Conservation (phyloP, 2,113 vertebrate species). For the Hassar affinis region DNA sequence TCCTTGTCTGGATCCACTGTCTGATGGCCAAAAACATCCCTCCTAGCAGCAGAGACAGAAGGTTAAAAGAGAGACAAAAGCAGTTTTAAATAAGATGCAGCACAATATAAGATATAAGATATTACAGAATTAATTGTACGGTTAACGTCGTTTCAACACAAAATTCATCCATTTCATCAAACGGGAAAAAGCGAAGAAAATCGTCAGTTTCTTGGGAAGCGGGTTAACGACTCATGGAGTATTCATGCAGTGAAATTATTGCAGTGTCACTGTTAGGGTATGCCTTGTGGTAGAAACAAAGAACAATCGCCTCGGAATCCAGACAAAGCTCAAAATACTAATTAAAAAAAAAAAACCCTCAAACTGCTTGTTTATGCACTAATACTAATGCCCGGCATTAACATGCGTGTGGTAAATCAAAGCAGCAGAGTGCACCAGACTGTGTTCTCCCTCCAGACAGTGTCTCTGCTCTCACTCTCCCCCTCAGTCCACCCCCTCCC, state of each 20-base stretch:
- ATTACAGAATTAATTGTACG: neutral
- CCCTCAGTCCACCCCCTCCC: slow-evolving; percentile 20
- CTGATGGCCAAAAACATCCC: slow-evolving; percentile 82
- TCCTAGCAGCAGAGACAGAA: slow-evolving; percentile 66
- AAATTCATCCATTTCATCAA: neutral
- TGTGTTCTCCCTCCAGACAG: slow-evolving; percentile 36
- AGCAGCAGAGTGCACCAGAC: slow-evolving; percentile 15
- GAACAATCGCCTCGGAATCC: neutral
- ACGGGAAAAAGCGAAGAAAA: neutral
- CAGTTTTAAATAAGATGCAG: neutral
- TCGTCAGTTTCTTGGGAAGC: neutral
- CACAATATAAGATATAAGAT: neutral
- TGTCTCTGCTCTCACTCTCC: slow-evolving; percentile 5
- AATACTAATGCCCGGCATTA: slow-evolving; percentile 23
- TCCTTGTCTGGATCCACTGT: slow-evolving; percentile 71
- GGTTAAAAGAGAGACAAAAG: neutral
- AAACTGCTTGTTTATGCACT: slow-evolving; percentile 5
- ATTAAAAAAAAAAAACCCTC: slow-evolving; percentile 4
- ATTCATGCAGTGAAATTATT: neutral
- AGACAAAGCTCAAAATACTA: slow-evolving; percentile 17
- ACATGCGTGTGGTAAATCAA: slow-evolving; percentile 29
- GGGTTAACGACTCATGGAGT: too few relatives aligned
- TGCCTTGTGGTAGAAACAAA: neutral
- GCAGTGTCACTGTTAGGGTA: neutral
- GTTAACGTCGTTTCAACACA: neutral